Evolutionary conservation across 1,140 invertebrate species (phyloP).

Genomic region (Diprion similis): DNA sequence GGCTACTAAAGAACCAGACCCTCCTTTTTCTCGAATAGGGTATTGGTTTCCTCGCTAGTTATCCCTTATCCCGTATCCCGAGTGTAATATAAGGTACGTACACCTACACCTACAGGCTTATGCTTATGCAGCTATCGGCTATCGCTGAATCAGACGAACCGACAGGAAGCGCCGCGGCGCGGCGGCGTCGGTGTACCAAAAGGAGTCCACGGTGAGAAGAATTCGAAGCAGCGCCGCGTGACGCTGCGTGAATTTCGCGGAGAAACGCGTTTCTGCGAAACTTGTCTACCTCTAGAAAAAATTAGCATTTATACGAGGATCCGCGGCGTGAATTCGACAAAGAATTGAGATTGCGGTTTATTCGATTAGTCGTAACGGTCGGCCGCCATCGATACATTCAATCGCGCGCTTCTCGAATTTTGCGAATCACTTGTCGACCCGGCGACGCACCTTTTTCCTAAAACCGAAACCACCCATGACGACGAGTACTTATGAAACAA

Average conservation of each 20-base stretch:
- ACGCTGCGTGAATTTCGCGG: neutral
- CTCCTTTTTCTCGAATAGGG: neutral
- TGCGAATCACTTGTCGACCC: neutral
- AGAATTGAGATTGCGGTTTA: neutral
- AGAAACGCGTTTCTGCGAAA: neutral
- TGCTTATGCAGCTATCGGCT: too few species aligned
- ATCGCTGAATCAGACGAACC: too few species aligned
- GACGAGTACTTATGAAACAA: too few species aligned
- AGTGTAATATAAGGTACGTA: too few species aligned
- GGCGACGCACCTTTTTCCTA: too few species aligned
- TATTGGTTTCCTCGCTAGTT: neutral
- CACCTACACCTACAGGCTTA: too few species aligned
- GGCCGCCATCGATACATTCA: neutral
- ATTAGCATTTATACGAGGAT: constrained; percentile 5
- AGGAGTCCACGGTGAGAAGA: neutral
- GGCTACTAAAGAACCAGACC: neutral
- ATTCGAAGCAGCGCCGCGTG: neutral
- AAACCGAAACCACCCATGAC: too few species aligned
- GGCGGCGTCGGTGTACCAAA: neutral
- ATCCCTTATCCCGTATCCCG: neutral
- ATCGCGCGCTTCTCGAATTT: neutral
- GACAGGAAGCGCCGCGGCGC: too few species aligned
- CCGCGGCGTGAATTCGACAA: neutral
- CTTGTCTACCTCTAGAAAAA: neutral
- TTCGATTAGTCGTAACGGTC: neutral